A percentile compares a stretch with the other conserved stretches of the same genome.
Evolutionary conservation across 2,888 invertebrate species (phyloP).

Genomic region (Drosophila pseudotakahashii): DNA sequence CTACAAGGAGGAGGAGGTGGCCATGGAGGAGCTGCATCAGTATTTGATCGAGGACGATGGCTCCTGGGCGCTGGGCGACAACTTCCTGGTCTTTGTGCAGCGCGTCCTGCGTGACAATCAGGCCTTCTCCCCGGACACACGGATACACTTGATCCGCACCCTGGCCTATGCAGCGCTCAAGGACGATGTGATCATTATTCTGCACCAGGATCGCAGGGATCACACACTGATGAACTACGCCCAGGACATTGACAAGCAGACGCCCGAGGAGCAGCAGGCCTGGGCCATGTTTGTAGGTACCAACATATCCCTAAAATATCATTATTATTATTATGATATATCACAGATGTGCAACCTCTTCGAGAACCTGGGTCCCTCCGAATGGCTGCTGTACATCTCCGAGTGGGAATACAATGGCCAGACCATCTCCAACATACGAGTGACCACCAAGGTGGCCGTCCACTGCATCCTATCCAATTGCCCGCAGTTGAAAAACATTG

Average conservation of each 20-base stretch:
- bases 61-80: constrained; percentile 96
- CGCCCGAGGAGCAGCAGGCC: constrained; percentile 90
- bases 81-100: constrained; percentile 91
- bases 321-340: background rate
- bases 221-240: constrained; percentile 96
- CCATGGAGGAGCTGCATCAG: constrained; percentile 93
- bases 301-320: background rate
- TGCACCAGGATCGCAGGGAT: constrained; percentile 95
- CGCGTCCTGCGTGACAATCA: constrained; percentile 87
- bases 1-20: constrained; percentile 89
- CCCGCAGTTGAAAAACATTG: constrained; percentile 90
- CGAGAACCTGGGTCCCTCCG: constrained; percentile 93
- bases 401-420: constrained; percentile 93
- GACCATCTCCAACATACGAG: constrained; percentile 93
- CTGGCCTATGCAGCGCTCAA: constrained; percentile 91
- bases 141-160: constrained; percentile 89
- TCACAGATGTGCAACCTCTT: constrained; percentile 94
- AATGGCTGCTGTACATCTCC: constrained; percentile 97
- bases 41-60: constrained; percentile 95
- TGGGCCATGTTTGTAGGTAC: constrained; percentile 91
- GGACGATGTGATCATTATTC: constrained; percentile 94
- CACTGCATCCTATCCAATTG: constrained; percentile 92
- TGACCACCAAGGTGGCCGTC: constrained; percentile 95
- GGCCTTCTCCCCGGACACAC: constrained; percentile 86
- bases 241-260: constrained; percentile 90